Evolutionary conservation across 2,888 invertebrate species (phyloP).

Genomic region (Petrophora chlorosata): DNA sequence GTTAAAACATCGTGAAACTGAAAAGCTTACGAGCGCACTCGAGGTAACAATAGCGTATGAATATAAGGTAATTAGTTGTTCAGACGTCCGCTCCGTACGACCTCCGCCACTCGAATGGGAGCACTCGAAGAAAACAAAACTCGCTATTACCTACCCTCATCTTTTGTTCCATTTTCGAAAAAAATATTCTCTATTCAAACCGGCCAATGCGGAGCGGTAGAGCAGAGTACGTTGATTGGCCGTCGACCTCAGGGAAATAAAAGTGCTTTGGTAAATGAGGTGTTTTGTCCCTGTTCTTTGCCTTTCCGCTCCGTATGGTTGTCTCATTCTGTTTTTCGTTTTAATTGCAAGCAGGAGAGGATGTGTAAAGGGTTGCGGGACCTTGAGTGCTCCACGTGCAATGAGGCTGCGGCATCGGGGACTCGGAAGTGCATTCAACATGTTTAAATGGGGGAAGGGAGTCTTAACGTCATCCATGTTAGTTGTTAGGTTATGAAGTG

Average conservation of each 20-base stretch:
- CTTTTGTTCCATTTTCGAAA: constrained; percentile 75
- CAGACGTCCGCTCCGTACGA: constrained; percentile 72
- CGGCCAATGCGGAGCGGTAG: constrained; percentile 78
- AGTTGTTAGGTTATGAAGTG: constrained; percentile 16
- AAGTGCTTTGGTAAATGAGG: constrained; percentile 81
- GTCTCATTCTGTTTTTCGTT: constrained; percentile 76
- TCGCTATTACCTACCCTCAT: constrained; percentile 80
- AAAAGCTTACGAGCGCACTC: constrained; percentile 60
- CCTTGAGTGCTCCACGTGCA: constrained; percentile 82
- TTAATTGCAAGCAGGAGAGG: constrained; percentile 82
- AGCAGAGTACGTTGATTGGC: constrained; percentile 81
- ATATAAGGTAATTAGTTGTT: constrained; percentile 76
- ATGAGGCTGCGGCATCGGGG: constrained; percentile 56
- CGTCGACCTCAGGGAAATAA: constrained; percentile 82
- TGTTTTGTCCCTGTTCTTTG: constrained; percentile 66
- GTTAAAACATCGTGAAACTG: constrained; percentile 70
- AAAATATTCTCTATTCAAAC: constrained; percentile 79
- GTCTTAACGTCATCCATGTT: constrained; percentile 66
- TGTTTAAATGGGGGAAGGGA: constrained; percentile 69
- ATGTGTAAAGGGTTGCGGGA: constrained; percentile 79
- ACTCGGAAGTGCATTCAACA: constrained; percentile 67
- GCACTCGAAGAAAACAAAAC: constrained; percentile 81
- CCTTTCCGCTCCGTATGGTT: constrained; percentile 48
- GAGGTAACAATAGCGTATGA: constrained; percentile 62
- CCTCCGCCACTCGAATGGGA: constrained; percentile 73